Evolutionary conservation across 2,113 vertebrate genomes (phyloP).

Genomic region (Fukomys damarensis): DNA sequence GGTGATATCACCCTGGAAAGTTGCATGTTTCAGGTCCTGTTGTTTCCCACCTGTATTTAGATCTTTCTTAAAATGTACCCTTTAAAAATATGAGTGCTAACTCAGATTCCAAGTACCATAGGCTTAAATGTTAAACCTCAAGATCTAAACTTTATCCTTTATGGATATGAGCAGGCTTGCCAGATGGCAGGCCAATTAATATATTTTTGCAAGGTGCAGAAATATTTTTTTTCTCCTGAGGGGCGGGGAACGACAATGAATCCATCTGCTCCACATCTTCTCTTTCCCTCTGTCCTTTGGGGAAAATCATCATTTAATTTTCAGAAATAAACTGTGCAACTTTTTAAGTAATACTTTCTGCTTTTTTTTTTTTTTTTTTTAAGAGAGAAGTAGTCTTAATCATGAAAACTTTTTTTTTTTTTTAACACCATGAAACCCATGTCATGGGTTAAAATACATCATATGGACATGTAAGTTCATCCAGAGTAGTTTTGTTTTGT

Average conservation of each 20-base stretch:
- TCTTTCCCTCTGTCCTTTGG: slow-evolving; percentile 55
- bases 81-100: slow-evolving; percentile 59
- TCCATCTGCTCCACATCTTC: slow-evolving; percentile 72
- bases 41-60: slow-evolving; percentile 18
- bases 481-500: neutral
- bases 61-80: slow-evolving; percentile 18
- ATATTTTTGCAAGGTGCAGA: slow-evolving; percentile 77
- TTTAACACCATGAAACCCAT: neutral
- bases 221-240: slow-evolving; percentile 63
- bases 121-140: slow-evolving; percentile 76
- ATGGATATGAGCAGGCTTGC: slow-evolving; percentile 67
- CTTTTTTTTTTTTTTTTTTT: slow-evolving; percentile 19
- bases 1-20: neutral
- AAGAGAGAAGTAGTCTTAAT: slow-evolving; percentile 43
- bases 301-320: slow-evolving; percentile 73
- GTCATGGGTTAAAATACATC: slow-evolving; percentile 13
- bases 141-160: slow-evolving; percentile 73
- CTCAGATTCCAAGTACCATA: slow-evolving; percentile 56
- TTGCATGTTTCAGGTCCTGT: neutral
- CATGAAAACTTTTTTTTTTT: slow-evolving; percentile 29
- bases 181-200: slow-evolving; percentile 80
- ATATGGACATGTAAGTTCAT: neutral
- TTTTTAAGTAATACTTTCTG: slow-evolving; percentile 51
- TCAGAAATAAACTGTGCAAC: slow-evolving; percentile 66
- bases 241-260: slow-evolving; percentile 72